Evolutionary conservation across 2,113 vertebrate genomes (phyloP), one percentile per base, ranked within the genome.

Genomic region (Barbus barbus): DNA sequence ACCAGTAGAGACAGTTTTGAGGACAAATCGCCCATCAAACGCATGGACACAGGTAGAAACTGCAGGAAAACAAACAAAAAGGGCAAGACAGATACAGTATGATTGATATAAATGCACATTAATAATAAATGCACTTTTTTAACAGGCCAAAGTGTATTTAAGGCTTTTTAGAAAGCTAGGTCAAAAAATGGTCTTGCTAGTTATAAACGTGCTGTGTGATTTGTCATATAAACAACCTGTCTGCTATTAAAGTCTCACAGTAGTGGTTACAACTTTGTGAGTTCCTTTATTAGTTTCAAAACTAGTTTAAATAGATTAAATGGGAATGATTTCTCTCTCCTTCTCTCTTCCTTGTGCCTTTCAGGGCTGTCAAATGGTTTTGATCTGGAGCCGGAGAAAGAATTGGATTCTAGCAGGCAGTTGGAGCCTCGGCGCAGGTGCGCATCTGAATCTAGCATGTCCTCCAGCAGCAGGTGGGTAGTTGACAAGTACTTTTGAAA

Each of bases 391-490:
- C 92, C 91, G 86, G 93, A 94, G 41, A 95, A 96, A 73, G 93
- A 94, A 63, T 86, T 94, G 0, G 86, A 92, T 91, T 91, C 91
- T 1, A 93, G 93, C 81, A 92, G 96, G 90, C 93, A 94, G 56
- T 88, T 95, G 63, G 94, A 98, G 83, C 95, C 96, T 67, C 95
- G 97, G 9, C 93, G 96, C 72, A 96, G 98, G 90, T 99, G 97
- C 13, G 97, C 96, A 81, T 99, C 98, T 0, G 98, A 99, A 92
- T 99, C 97, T 81, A 98, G 97, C 92, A 96, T 99, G 91, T 98
- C 96, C 2, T 99, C 97, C 67, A 96, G 96, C 93, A 96, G 94
- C 90, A 97, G 71, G 71, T 73, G n/a, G 71, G 69, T 24, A 46
- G 36, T 44, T 44, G 11, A 44, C 3, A 44, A 44, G 22, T 24